Conservation (phyloP, 2,888 invertebrate species). For the Cyclophora punctaria region DNA sequence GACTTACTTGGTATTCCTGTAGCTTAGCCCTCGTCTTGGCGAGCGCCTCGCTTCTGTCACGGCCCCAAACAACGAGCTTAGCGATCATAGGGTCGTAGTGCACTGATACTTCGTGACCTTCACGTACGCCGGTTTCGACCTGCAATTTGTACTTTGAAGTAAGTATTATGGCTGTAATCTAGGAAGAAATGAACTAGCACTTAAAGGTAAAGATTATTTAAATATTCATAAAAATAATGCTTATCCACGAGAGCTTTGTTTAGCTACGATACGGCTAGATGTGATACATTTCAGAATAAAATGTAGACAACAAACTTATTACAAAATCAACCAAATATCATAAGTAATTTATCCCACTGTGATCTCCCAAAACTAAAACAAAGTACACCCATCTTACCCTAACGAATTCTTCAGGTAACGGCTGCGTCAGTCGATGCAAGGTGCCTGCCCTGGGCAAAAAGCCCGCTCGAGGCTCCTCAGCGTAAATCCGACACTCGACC, state of each 20-base stretch:
- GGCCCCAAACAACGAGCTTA: slow-evolving; percentile 97
- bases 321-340: not conserved
- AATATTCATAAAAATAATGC: no score
- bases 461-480: slow-evolving; percentile 87
- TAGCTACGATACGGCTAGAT: no score
- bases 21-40: slow-evolving; percentile 84
- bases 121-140: slow-evolving; percentile 91
- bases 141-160: slow-evolving; percentile 11
- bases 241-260: no score
- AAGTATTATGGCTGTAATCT: no score
- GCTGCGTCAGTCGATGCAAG: slow-evolving; percentile 84
- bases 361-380: no score
- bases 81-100: slow-evolving; percentile 99
- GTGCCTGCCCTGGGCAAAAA: slow-evolving; percentile 97
- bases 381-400: slow-evolving; percentile 56
- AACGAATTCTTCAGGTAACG: slow-evolving; percentile 77
- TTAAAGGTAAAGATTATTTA: no score
- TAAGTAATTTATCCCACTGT: no score
- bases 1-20: slow-evolving; percentile 87
- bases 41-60: slow-evolving; percentile 86
- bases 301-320: no score
- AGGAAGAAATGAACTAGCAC: no score
- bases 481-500: slow-evolving; percentile 97
- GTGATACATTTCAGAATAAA: no score
- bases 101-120: slow-evolving; percentile 97